A percentile compares a stretch with the other conserved stretches of the same genome.
Evolutionary conservation across 2,113 vertebrate genomes (phyloP).

Genomic region (Tragelaphus strepsiceros): DNA sequence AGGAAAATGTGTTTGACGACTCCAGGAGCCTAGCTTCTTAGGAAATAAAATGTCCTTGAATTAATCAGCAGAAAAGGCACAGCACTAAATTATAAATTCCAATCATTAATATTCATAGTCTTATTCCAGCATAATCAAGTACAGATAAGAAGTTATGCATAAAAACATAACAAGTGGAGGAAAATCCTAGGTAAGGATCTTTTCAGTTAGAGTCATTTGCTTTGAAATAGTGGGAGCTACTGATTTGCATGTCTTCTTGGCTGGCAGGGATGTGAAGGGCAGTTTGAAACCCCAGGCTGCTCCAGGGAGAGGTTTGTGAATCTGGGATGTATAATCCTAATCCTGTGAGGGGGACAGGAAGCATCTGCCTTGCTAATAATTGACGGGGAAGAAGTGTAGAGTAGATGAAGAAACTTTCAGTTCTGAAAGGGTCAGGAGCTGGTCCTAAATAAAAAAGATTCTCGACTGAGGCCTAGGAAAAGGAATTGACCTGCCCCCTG

Average conservation of each 20-base stretch:
- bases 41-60: conserved; percentile 85
- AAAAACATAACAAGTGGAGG: conserved; percentile 74
- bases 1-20: conserved; percentile 76
- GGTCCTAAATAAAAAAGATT: conserved; percentile 9
- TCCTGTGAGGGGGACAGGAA: background rate
- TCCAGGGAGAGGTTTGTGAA: conserved; percentile 15
- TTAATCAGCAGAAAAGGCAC: conserved; percentile 84
- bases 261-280: conserved; percentile 56
- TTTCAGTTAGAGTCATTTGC: conserved; percentile 67
- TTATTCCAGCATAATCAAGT: conserved; percentile 81
- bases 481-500: conserved; percentile 33
- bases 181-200: conserved; percentile 73
- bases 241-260: conserved; percentile 53
- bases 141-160: conserved; percentile 82
- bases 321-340: background rate
- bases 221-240: conserved; percentile 67
- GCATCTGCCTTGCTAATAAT: background rate
- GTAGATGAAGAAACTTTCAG: background rate
- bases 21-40: conserved; percentile 73
- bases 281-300: conserved; percentile 23
- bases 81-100: conserved; percentile 85
- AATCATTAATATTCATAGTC: conserved; percentile 85
- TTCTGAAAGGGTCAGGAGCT: background rate
- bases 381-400: background rate
- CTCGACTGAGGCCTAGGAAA: background rate